phyloP scores from a whole-genome alignment of 2,888 invertebrate species.

The Portevinia maculata region DNA sequence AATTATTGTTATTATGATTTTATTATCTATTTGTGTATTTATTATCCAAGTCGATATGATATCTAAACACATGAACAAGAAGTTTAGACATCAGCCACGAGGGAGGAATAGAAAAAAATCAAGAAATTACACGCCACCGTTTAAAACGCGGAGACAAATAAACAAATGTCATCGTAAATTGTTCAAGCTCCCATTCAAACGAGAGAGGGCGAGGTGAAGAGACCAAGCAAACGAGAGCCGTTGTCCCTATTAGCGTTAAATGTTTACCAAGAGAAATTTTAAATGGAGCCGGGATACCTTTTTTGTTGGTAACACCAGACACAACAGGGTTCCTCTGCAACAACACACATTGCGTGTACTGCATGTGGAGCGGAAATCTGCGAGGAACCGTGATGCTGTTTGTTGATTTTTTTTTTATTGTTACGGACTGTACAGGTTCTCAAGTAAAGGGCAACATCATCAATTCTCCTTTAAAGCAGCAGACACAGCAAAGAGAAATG shows the following conservation, averaged over 20 bases:
- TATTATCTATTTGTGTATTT: conserved; percentile 69
- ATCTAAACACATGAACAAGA: conserved; percentile 50
- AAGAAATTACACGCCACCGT: conserved; percentile 52
- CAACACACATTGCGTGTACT: conserved; percentile 12
- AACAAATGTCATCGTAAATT: conserved; percentile 71
- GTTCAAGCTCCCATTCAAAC: conserved; percentile 57
- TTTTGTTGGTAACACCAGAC: conserved; percentile 52
- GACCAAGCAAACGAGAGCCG: conserved; percentile 57
- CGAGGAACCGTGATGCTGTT: conserved; percentile 39
- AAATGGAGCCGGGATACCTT: conserved; percentile 54
- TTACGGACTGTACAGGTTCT: conserved; percentile 51
- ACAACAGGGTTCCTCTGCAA: conserved; percentile 16
- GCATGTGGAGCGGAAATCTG: conserved; percentile 39
- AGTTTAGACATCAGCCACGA: conserved; percentile 56
- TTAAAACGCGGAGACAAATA: conserved; percentile 60
- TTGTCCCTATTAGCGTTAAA: conserved; percentile 68
- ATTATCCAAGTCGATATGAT: conserved; percentile 64
- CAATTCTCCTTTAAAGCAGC: conserved; percentile 54
- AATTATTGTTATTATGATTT: conserved; percentile 70
- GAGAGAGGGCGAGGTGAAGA: conserved; percentile 37
- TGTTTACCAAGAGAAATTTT: conserved; percentile 61
- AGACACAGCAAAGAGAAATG: conserved; percentile 15
- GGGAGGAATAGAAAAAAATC: no score
- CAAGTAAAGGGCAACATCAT: conserved; percentile 59
- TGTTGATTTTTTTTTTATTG: conserved; percentile 29